A percentile compares a stretch with the other conserved stretches of the same genome.
Conservation (phyloP, 2,888 invertebrate genomes). For the Anarsia innoxiella region DNA sequence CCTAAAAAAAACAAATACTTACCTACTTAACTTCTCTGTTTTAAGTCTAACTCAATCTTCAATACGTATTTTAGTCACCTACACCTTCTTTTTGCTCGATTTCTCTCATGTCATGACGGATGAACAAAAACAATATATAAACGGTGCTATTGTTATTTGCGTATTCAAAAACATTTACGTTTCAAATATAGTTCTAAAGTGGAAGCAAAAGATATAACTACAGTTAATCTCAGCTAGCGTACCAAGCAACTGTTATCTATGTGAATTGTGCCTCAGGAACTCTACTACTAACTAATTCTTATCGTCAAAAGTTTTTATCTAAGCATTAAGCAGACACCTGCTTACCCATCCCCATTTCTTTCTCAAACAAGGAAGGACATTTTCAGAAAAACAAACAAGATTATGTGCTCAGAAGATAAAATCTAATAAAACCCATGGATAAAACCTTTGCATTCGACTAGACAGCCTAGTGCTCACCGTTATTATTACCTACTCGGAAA, state of each 20-base stretch:
- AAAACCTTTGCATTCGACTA: too few species aligned
- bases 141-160: too few species aligned
- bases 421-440: too few species aligned
- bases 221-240: conserved; percentile 13
- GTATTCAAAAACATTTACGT: neutral
- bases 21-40: too few species aligned
- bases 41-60: too few species aligned
- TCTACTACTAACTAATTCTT: conserved; percentile 34
- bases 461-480: too few species aligned
- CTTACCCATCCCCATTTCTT: neutral
- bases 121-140: conserved; percentile 2
- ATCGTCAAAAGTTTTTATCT: conserved; percentile 33
- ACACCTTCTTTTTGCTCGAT: conserved; percentile 4
- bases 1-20: too few species aligned
- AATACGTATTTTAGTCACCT: too few species aligned
- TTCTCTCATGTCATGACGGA: conserved; percentile 1
- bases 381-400: too few species aligned
- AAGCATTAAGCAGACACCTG: conserved; percentile 15
- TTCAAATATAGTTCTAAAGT: neutral
- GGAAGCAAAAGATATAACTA: conserved; percentile 7
- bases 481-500: too few species aligned
- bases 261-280: conserved; percentile 29
- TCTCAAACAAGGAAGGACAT: too few species aligned
- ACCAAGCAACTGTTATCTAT: conserved; percentile 27
- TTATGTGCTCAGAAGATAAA: too few species aligned